A percentile compares a stretch with the other conserved stretches of the same genome.
These are phyloP conservation scores for Muntiacus reevesi DNA, from an alignment of 2,113 vertebrate genomes.

Conservation along the genomic window DNA sequence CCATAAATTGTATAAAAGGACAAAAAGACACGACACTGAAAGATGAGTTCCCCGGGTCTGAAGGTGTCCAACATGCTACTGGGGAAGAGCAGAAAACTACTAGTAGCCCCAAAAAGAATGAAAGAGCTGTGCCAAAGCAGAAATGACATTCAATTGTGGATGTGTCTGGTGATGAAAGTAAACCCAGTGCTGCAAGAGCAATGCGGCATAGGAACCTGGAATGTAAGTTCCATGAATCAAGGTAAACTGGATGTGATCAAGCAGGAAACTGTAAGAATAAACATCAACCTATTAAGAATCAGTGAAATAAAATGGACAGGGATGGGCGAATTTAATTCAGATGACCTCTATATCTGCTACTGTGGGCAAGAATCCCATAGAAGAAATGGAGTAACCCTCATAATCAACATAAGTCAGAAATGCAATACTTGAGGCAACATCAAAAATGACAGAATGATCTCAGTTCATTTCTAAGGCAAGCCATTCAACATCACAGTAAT, in stretches of 20 bases:
- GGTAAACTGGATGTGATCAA: not conserved
- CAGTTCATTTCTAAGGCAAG: not conserved
- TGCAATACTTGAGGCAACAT: not conserved
- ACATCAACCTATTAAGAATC: not conserved
- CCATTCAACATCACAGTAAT: not conserved
- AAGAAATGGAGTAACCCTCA: not conserved
- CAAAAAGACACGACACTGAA: not conserved
- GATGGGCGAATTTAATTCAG: not conserved
- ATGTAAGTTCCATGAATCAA: not conserved
- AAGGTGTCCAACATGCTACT: not conserved
- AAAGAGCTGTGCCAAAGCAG: not conserved
- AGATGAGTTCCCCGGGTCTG: not conserved
- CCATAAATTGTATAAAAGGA: not conserved
- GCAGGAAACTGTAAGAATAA: not conserved
- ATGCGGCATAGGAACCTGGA: not conserved
- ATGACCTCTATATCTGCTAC: not conserved
- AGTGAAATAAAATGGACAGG: not conserved
- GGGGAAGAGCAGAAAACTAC: not conserved
- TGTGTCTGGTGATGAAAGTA: not conserved
- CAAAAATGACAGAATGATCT: not conserved
- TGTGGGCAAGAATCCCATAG: not conserved
- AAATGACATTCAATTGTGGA: not conserved
- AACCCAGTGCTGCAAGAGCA: not conserved
- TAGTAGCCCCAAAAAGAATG: not conserved
- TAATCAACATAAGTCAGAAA: not conserved